These are phyloP conservation scores for Ephialtes manifestator DNA, from an alignment of 2,888 invertebrate genomes.

Conservation along the genomic window DNA sequence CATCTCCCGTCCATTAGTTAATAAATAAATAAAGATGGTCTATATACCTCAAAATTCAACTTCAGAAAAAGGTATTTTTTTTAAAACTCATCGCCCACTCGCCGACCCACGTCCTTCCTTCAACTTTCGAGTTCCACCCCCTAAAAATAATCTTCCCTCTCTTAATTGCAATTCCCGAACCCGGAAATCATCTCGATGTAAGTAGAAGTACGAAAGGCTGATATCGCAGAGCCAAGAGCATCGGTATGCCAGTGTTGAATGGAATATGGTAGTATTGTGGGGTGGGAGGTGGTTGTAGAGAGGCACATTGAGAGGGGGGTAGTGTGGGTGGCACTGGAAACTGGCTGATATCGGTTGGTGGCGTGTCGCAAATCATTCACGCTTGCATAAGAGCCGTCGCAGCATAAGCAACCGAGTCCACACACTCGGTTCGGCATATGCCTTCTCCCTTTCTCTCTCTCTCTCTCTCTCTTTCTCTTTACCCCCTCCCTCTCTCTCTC, in stretches of 20 bases:
- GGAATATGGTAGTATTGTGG: not conserved
- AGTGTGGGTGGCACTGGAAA: conserved; percentile 73
- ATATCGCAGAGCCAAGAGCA: conserved; percentile 12
- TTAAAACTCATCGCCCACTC: too few species aligned
- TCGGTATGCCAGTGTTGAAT: conserved; percentile 45
- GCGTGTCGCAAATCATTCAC: conserved; percentile 81
- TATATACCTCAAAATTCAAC: too few species aligned
- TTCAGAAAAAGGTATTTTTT: too few species aligned
- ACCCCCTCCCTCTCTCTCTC: conserved; percentile 59
- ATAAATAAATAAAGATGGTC: too few species aligned
- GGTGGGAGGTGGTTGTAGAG: not conserved
- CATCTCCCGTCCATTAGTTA: too few species aligned
- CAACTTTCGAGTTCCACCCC: not conserved
- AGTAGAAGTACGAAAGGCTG: conserved; percentile 32
- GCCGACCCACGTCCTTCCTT: not conserved
- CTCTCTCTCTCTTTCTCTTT: too few species aligned
- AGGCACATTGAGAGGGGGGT: conserved; percentile 20
- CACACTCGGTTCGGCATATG: conserved; percentile 78
- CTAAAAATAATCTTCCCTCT: not conserved
- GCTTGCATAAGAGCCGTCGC: conserved; percentile 75
- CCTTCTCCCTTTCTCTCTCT: conserved; percentile 71
- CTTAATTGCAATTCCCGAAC: conserved; percentile 3
- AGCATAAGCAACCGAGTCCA: conserved; percentile 80
- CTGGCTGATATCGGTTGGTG: conserved; percentile 76
- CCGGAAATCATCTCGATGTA: conserved; percentile 38